phyloP scores from a whole-genome alignment of 2,797 vertebrate genomes.

The Cryptoblepharus egeriae region DNA sequence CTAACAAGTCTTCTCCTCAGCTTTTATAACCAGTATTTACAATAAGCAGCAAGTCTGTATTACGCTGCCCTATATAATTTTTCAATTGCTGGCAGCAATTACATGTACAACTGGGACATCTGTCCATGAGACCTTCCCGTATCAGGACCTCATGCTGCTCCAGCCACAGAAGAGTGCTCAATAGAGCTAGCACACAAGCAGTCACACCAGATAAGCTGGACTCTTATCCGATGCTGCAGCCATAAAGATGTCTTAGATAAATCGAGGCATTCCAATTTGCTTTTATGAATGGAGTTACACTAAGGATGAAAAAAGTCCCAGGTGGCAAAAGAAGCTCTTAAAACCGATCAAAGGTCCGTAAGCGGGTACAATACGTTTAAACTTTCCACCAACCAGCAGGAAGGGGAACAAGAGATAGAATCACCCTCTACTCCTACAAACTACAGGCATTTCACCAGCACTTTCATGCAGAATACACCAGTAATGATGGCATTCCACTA shows the following conservation, averaged over 20 bases:
- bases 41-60: not conserved
- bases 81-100: not conserved
- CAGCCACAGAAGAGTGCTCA: not conserved
- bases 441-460: not conserved
- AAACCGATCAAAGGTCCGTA: rapidly evolving
- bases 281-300: not conserved
- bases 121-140: not conserved
- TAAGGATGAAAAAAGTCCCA: not conserved
- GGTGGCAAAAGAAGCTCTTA: not conserved
- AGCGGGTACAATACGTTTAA: not conserved
- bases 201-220: constrained; percentile 17
- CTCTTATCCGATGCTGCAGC: constrained; percentile 31
- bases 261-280: not conserved
- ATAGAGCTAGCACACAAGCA: not conserved
- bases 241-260: constrained; percentile 24
- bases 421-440: not conserved
- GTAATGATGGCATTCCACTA: constrained; percentile 52
- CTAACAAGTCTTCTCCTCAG: not conserved
- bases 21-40: not conserved
- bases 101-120: not conserved
- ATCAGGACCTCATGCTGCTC: not conserved
- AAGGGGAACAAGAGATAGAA: not conserved
- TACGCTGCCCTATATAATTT: not conserved
- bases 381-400: not conserved
- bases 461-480: constrained; percentile 53